Base-by-base conservation (phyloP, 2,113 vertebrate genomes). In the Triplophysa dalaica region DNA sequence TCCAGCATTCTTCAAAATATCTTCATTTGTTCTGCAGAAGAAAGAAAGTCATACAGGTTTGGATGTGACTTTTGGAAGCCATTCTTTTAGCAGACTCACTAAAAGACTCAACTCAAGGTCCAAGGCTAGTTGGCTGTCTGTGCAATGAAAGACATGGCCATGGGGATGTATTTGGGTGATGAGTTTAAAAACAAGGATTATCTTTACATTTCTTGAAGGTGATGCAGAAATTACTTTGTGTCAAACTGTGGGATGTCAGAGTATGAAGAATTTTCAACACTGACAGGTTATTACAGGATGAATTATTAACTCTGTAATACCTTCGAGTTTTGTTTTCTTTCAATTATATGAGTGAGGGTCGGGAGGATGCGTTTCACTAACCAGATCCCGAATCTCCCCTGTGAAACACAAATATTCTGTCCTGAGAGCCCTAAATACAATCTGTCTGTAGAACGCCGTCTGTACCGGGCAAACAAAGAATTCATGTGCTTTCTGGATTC, bases 401-500 rank as follows among this genome's bases (percentile, higher is more conserved):
- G 17, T 65, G 75, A 54, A 77, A 70, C 64, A 41, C 33, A 64
- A 63, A 62, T 64, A 45, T 41, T 54, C 54, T 4, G 16, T 70
- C 78, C 68, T 63, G 43, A 72, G 12, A 22, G 58, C 74, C 52
- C 16, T 54, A 52, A 54, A 52, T 12, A 65, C 48, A 77, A 77
- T 24, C 43, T 63, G 81, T 80, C 79, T 81, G 84, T 81, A 78
- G 86, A 85, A 78, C 63, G 60, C 75, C 62, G 75, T 79, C 82
- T 86, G 84, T 29, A 66, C 33, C 80, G 79, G 82, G 64, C 88
- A 74, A 86, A 91, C 88, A 91, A 90, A 91, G 86, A 88, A 86
- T 54, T 24, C 12, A 70, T 56, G 63, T 82, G 82, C 83, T 82
- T 89, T 93, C 91, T 77, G 88, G 90, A 92, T 91, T 89, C 89